Evolutionary conservation across 2,113 vertebrate species (phyloP).

Genomic region (Phyllostomus hastatus): DNA sequence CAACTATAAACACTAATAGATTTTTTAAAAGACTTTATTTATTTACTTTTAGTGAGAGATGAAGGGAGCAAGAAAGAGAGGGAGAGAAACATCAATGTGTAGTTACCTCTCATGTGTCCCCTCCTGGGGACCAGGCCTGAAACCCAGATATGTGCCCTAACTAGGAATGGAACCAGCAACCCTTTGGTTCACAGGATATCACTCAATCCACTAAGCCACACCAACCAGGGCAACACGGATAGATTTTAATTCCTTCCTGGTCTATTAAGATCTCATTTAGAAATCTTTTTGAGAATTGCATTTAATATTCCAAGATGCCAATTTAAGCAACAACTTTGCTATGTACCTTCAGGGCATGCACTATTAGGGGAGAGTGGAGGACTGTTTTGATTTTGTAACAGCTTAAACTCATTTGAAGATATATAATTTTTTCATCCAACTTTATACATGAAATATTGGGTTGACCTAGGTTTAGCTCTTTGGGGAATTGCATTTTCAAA

Average conservation of each 20-base stretch:
- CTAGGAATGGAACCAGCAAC: too few relatives aligned
- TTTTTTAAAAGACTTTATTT: not conserved
- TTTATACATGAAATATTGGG: slow-evolving; percentile 69
- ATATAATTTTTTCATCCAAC: slow-evolving; percentile 59
- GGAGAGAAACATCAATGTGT: too few relatives aligned
- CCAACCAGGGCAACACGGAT: not conserved
- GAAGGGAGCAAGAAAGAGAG: too few relatives aligned
- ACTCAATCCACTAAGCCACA: too few relatives aligned
- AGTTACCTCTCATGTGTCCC: too few relatives aligned
- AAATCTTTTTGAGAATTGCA: slow-evolving; percentile 46
- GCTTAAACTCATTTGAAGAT: slow-evolving; percentile 60
- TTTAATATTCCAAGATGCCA: slow-evolving; percentile 16
- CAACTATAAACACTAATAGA: not conserved
- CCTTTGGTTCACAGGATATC: too few relatives aligned
- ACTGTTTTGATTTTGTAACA: slow-evolving; percentile 63
- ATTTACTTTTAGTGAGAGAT: too few relatives aligned
- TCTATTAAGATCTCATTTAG: slow-evolving; percentile 58
- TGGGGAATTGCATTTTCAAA: slow-evolving; percentile 51
- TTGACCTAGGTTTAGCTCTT: slow-evolving; percentile 61
- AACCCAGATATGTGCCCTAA: too few relatives aligned
- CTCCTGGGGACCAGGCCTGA: too few relatives aligned
- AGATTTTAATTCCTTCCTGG: slow-evolving; percentile 26
- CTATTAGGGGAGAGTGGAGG: not conserved
- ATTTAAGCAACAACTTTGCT: slow-evolving; percentile 26
- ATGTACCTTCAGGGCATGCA: not conserved